A percentile compares a stretch with the other conserved stretches of the same genome.
phyloP scores from a whole-genome alignment of 2,113 vertebrate genomes.

The Perca schrenkii region DNA sequence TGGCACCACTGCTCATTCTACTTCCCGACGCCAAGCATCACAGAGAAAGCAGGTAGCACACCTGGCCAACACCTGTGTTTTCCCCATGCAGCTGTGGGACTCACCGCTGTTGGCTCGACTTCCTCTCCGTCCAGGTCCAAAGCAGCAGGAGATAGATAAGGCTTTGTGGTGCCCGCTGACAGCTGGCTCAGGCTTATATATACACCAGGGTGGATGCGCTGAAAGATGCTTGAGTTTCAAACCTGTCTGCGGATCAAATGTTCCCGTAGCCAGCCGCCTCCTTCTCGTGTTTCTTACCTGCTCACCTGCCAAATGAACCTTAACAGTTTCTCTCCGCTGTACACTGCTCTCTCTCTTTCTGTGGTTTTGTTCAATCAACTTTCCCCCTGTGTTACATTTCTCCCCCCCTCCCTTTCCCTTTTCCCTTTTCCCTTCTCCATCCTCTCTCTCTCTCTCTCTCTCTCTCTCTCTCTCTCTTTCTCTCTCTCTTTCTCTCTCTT shows the following conservation, averaged over 20 bases:
- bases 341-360: slow-evolving; percentile 23
- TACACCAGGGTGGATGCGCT: slow-evolving; percentile 85
- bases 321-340: slow-evolving; percentile 85
- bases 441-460: background rate
- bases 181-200: slow-evolving; percentile 86
- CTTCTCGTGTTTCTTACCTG: slow-evolving; percentile 89
- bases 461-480: background rate
- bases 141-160: slow-evolving; percentile 61
- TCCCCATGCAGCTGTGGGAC: slow-evolving; percentile 46
- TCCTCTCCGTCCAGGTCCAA: slow-evolving; percentile 75
- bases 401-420: background rate
- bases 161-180: slow-evolving; percentile 65
- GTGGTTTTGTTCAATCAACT: slow-evolving; percentile 51
- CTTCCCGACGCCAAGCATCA: background rate
- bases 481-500: background rate
- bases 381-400: background rate
- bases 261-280: slow-evolving; percentile 81
- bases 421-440: no score
- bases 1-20: background rate
- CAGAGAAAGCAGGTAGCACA: slow-evolving; percentile 16
- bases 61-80: slow-evolving; percentile 21
- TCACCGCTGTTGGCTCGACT: slow-evolving; percentile 71
- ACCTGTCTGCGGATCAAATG: slow-evolving; percentile 91
- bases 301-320: slow-evolving; percentile 91
- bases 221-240: slow-evolving; percentile 88